Percentiles rank a stretch among this genome's conserved stretches.
These are phyloP conservation scores for Danaus melanippus DNA, from an alignment of 1,140 invertebrate species.

Conservation along the genomic window DNA sequence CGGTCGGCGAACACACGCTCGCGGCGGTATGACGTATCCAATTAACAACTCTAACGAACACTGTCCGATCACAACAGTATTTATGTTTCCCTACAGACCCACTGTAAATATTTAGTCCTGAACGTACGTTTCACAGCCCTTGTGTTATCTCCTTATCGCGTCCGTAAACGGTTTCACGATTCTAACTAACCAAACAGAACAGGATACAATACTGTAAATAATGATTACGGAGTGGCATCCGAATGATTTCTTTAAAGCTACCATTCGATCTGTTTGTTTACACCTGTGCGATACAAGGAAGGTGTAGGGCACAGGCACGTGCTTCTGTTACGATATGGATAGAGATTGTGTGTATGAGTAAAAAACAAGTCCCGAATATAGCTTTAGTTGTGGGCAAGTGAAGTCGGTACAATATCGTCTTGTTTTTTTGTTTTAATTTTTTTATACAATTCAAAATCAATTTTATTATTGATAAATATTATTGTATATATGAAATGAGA, in stretches of 20 bases:
- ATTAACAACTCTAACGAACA: conserved; percentile 60
- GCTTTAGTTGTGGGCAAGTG: conserved; percentile 16
- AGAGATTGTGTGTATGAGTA: conserved; percentile 10
- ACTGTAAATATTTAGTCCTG: conserved; percentile 67
- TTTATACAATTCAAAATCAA: too few relatives aligned
- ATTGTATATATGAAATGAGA: too few relatives aligned
- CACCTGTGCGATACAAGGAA: conserved; percentile 16
- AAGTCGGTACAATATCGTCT: too few relatives aligned
- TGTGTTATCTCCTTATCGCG: conserved; percentile 57
- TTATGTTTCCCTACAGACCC: conserved; percentile 62
- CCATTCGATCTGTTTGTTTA: conserved; percentile 36
- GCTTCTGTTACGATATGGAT: conserved; percentile 24
- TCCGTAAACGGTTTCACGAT: conserved; percentile 48
- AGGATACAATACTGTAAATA: conserved; percentile 59
- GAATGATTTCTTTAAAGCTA: conserved; percentile 38
- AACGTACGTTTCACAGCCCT: conserved; percentile 55
- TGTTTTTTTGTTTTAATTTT: too few relatives aligned
- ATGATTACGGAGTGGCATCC: conserved; percentile 46
- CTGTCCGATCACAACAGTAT: conserved; percentile 53
- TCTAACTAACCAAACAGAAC: conserved; percentile 34
- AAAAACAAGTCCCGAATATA: too few relatives aligned
- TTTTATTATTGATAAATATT: too few relatives aligned
- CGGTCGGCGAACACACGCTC: conserved; percentile 24
- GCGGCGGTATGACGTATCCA: conserved; percentile 58
- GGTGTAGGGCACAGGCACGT: conserved; percentile 18